Evolutionary conservation across 2,888 invertebrate genomes (phyloP).

Genomic region (Hirudinaria manillensis): DNA sequence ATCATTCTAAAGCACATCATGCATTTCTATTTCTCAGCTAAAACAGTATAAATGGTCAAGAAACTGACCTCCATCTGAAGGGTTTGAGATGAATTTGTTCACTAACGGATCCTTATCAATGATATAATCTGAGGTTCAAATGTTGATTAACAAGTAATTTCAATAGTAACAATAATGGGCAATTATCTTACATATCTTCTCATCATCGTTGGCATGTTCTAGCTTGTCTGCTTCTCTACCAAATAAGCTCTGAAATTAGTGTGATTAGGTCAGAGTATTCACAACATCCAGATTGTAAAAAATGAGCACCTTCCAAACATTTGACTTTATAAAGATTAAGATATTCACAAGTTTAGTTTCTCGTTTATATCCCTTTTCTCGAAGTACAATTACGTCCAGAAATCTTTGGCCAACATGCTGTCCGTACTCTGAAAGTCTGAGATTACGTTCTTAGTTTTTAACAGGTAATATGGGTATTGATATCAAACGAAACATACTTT

Average conservation of each 20-base stretch:
- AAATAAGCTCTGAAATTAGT: constrained; percentile 71
- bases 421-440: constrained; percentile 84
- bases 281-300: not conserved
- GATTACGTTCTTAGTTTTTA: constrained; percentile 40
- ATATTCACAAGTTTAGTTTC: constrained; percentile 91
- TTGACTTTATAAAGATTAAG: constrained; percentile 87
- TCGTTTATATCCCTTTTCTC: constrained; percentile 86
- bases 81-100: constrained; percentile 92
- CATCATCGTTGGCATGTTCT: constrained; percentile 97
- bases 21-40: not conserved
- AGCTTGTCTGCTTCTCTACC: constrained; percentile 96
- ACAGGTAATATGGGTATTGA: not conserved
- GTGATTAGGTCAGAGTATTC: not conserved
- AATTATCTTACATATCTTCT: constrained; percentile 67
- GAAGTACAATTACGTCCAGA: constrained; percentile 83
- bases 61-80: constrained; percentile 78
- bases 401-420: constrained; percentile 87
- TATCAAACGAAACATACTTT: constrained; percentile 57
- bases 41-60: not conserved
- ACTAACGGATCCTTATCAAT: constrained; percentile 96
- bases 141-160: not conserved
- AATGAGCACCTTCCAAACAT: constrained; percentile 79
- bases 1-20: not conserved
- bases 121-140: constrained; percentile 68
- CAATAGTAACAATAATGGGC: not conserved